phyloP scores from a whole-genome alignment of 2,113 vertebrate genomes.

The Zosterops pallidus region DNA sequence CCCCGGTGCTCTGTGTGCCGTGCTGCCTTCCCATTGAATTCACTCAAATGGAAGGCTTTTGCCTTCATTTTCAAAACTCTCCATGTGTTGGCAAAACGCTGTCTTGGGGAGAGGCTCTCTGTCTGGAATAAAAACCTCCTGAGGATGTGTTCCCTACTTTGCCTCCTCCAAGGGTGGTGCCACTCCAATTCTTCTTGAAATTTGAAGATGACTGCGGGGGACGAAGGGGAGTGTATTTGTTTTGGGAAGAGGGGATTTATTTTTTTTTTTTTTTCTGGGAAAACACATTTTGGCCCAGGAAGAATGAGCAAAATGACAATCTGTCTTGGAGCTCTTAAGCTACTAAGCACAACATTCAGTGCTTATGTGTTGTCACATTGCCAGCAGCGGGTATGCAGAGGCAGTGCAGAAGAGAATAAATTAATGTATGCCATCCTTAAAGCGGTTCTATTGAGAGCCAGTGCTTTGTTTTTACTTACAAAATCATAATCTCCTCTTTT shows the following conservation, averaged over 20 bases:
- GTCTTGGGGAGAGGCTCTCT: constrained; percentile 7
- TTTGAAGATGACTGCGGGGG: neutral
- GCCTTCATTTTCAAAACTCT: constrained; percentile 48
- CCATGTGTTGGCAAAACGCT: constrained; percentile 42
- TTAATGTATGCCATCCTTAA: neutral
- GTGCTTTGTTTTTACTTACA: neutral
- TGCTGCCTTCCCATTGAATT: constrained; percentile 50
- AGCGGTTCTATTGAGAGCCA: neutral
- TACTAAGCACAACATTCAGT: neutral
- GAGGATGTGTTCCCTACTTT: neutral
- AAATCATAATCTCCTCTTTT: neutral
- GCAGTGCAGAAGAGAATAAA: constrained; percentile 1
- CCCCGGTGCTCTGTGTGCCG: neutral
- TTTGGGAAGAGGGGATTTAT: neutral
- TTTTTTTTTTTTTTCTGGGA: neutral
- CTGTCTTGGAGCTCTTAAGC: constrained; percentile 41
- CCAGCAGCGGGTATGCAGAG: constrained; percentile 1
- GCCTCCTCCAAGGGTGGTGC: neutral
- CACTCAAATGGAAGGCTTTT: constrained; percentile 1
- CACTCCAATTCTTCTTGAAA: neutral
- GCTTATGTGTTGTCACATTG: neutral
- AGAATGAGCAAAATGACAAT: constrained; percentile 23
- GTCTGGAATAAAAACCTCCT: constrained; percentile 19
- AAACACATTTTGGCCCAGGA: constrained; percentile 19
- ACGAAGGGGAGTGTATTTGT: neutral